Evolutionary conservation across 2,113 vertebrate genomes (phyloP), one percentile per base, ranked within the genome.

Genomic region (Peromyscus maniculatus): DNA sequence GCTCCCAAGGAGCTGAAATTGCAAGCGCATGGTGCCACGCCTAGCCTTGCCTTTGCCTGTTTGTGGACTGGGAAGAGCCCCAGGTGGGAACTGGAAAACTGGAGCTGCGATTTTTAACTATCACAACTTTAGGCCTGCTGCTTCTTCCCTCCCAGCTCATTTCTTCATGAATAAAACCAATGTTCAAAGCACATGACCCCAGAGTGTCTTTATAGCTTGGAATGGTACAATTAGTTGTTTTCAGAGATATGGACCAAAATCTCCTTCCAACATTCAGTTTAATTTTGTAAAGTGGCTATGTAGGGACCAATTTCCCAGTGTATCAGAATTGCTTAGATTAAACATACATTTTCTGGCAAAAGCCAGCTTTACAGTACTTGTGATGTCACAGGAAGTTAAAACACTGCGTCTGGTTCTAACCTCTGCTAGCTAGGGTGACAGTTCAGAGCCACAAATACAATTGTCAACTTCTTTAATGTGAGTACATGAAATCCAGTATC

Each of bases 381-480:
- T 97, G 98, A 97, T 97, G 97, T 97, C 92, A 93, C 91, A 89
- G 49, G 72, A 93, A 96, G 71, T 92, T 66, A 96, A 98, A 95
- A 74, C 67, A 75, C 80, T 92, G 84, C 95, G 95, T 97, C 95
- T 97, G 95, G 84, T 93, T 97, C 94, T 95, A 97, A 97, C 93
- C 93, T 97, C 69, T 87, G 67, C 88, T 80, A 95, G 36, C 64
- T 22, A 95, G 49, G 92, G 77, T 93, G 94, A 69, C 87, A 92
- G 24, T 92, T 94, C 86, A 96, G 28, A 17, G 67, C 31, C 52
- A 49, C 49, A 94, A 75, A 95, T 91, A 80, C 33, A 95, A 43
- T 22, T 74, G 24, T 74, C 67, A 94, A 8, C 59, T 77, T 97
- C 87, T 92, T 91, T 69, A 78, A 92, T 67, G 62, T 10, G 39